A percentile compares a stretch with the other conserved stretches of the same genome.
Conservation (phyloP, 2,113 vertebrate species). For the Oreochromis tanganicae region DNA sequence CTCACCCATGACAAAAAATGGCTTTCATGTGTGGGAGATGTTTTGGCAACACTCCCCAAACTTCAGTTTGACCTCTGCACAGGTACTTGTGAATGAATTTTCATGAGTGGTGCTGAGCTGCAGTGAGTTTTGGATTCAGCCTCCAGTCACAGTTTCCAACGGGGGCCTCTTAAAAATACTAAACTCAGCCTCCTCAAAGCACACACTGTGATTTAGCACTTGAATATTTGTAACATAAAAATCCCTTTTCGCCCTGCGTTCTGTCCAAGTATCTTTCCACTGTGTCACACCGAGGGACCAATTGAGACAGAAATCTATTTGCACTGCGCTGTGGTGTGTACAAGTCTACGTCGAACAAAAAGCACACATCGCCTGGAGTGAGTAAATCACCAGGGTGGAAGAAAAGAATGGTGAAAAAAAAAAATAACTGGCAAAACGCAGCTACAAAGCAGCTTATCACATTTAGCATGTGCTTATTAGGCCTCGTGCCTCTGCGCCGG, state of each 20-base stretch:
- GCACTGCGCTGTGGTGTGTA: slow-evolving; percentile 51
- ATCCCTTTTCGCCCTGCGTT: slow-evolving; percentile 36
- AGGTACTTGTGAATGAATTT: slow-evolving; percentile 70
- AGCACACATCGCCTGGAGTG: slow-evolving; percentile 63
- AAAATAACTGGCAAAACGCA: slow-evolving; percentile 33
- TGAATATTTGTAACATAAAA: slow-evolving; percentile 54
- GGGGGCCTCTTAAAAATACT: slow-evolving; percentile 65
- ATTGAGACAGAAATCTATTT: slow-evolving; percentile 74
- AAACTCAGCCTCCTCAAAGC: slow-evolving; percentile 58
- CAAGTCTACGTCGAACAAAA: slow-evolving; percentile 41
- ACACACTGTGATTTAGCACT: slow-evolving; percentile 57
- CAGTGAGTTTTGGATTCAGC: slow-evolving; percentile 43
- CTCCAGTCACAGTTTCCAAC: slow-evolving; percentile 63
- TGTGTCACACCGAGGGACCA: slow-evolving; percentile 71
- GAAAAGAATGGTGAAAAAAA: slow-evolving; percentile 45
- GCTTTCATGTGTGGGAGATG: slow-evolving; percentile 50
- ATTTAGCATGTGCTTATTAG: slow-evolving; percentile 69
- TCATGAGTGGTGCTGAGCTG: slow-evolving; percentile 50
- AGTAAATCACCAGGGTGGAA: slow-evolving; percentile 70
- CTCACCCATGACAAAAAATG: slow-evolving; percentile 24
- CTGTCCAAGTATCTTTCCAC: slow-evolving; percentile 68
- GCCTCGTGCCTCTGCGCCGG: slow-evolving; percentile 42
- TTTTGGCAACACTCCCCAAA: slow-evolving; percentile 56
- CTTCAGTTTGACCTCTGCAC: slow-evolving; percentile 64
- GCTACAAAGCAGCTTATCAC: slow-evolving; percentile 64